Evolutionary conservation across 2,113 vertebrate species (phyloP).

Genomic region (Zapus hudsonius): DNA sequence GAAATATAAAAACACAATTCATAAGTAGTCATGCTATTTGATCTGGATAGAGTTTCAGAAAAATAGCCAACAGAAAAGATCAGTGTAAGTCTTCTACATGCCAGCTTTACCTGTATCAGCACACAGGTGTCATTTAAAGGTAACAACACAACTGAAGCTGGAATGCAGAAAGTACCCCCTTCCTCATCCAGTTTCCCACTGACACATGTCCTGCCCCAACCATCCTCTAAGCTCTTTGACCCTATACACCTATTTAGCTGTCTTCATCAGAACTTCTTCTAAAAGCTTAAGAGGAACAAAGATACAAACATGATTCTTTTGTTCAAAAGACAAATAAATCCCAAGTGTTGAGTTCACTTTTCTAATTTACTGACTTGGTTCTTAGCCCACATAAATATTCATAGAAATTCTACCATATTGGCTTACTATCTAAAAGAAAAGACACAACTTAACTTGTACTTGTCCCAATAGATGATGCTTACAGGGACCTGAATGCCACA

Average conservation of each 20-base stretch:
- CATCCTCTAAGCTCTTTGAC: background rate
- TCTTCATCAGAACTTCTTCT: constrained; percentile 9
- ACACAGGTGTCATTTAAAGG: background rate
- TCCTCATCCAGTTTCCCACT: background rate
- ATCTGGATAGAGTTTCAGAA: constrained; percentile 32
- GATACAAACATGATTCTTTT: constrained; percentile 20
- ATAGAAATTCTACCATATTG: background rate
- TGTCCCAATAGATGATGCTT: background rate
- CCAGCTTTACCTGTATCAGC: background rate
- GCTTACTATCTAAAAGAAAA: background rate
- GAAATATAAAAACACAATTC: constrained; percentile 61
- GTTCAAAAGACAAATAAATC: background rate
- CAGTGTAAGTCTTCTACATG: background rate
- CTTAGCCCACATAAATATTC: background rate
- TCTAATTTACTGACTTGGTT: background rate
- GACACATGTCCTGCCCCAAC: background rate
- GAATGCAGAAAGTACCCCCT: background rate
- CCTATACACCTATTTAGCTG: background rate
- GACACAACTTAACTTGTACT: background rate
- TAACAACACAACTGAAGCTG: constrained; percentile 23
- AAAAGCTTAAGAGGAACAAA: constrained; percentile 3
- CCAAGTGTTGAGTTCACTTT: background rate
- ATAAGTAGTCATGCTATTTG: background rate
- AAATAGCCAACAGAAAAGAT: background rate
- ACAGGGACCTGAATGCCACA: background rate